Evolutionary conservation across 2,888 invertebrate genomes (phyloP).

Genomic region (Altica lythri): DNA sequence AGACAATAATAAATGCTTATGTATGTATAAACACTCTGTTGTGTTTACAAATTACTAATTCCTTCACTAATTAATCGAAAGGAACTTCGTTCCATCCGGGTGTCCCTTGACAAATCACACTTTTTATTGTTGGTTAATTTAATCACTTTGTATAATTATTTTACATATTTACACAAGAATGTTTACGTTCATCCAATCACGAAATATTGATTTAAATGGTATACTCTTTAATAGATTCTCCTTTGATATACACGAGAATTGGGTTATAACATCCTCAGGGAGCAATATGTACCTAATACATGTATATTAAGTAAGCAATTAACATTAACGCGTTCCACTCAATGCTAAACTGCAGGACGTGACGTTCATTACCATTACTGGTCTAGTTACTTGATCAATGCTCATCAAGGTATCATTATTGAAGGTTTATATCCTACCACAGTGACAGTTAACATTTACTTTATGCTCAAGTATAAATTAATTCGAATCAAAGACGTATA

Average conservation of each 20-base stretch:
- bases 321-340: slow-evolving; percentile 17
- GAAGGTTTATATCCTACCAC: slow-evolving; percentile 5
- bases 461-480: not conserved
- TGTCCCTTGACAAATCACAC: no score
- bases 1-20: no score
- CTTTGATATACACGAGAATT: slow-evolving; percentile 20
- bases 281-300: slow-evolving; percentile 23
- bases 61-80: no score
- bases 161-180: no score
- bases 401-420: slow-evolving; percentile 14
- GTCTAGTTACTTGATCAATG: slow-evolving; percentile 12
- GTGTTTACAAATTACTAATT: no score
- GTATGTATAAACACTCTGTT: no score
- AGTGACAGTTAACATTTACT: not conserved
- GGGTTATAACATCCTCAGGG: slow-evolving; percentile 19
- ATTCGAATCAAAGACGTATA: not conserved
- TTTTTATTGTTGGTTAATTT: no score
- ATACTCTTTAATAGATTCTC: not conserved
- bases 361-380: slow-evolving; percentile 18
- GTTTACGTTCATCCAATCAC: no score
- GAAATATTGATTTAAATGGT: no score
- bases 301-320: slow-evolving; percentile 27
- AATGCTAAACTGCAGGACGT: slow-evolving; percentile 16
- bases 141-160: not conserved
- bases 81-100: no score